Percentiles rank a stretch among this genome's conserved stretches.
Conservation (phyloP, 2,113 vertebrate species). For the Cyrtonyx montezumae region DNA sequence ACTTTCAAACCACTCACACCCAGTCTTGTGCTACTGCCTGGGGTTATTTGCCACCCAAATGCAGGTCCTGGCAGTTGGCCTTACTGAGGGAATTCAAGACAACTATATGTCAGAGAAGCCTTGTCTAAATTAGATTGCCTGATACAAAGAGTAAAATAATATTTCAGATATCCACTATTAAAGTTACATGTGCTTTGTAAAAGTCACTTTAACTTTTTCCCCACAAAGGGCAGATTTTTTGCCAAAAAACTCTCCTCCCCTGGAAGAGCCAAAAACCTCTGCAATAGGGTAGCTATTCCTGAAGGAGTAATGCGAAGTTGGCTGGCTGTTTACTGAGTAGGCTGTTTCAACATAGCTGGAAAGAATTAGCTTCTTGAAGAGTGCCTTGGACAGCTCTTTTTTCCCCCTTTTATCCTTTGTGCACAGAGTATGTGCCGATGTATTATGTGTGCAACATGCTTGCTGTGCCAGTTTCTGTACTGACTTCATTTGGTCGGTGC, state of each 20-base stretch:
- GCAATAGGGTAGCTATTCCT: background rate
- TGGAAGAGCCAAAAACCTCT: background rate
- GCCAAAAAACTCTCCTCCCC: background rate
- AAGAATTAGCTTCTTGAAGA: background rate
- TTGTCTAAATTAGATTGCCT: background rate
- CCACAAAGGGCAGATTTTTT: background rate
- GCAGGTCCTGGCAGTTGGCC: too few species aligned
- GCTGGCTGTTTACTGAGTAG: background rate
- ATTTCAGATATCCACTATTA: background rate
- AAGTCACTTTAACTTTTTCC: background rate
- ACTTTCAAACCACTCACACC: too few species aligned
- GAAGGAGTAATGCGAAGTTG: background rate
- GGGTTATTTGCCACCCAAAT: too few species aligned
- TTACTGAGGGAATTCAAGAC: background rate
- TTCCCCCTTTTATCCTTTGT: background rate
- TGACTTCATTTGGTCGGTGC: background rate
- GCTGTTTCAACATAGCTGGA: background rate
- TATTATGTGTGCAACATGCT: background rate
- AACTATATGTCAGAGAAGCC: rapidly evolving
- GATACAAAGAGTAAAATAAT: background rate
- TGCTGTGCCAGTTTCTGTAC: background rate
- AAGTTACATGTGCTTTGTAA: background rate
- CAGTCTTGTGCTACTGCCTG: too few species aligned
- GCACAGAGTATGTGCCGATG: background rate
- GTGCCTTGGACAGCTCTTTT: rapidly evolving